Percentiles rank a stretch among this genome's conserved stretches.
These are phyloP conservation scores for Dioctria linearis DNA, from an alignment of 2,888 invertebrate species.

Conservation along the genomic window DNA sequence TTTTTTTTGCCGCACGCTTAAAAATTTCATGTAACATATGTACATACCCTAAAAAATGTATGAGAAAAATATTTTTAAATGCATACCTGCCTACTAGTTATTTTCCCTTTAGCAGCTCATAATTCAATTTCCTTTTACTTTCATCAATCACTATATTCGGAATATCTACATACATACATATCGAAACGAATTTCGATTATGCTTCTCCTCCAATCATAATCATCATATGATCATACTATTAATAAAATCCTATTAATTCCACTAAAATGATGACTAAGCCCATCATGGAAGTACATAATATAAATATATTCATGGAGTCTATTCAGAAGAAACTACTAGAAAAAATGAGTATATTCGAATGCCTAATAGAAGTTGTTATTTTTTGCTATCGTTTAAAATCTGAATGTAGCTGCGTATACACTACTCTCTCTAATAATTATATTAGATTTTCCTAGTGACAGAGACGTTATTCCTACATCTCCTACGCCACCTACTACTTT, in stretches of 20 bases:
- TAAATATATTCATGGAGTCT: not conserved
- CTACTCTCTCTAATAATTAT: conserved; percentile 24
- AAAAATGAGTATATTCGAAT: not conserved
- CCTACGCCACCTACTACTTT: not conserved
- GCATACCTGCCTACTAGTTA: not conserved
- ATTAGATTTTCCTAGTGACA: conserved; percentile 7
- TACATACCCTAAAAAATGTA: no score
- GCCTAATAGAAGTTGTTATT: not conserved
- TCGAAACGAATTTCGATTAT: not conserved
- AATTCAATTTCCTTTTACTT: not conserved
- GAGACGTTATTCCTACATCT: not conserved
- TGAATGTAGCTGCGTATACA: not conserved
- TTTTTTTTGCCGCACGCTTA: no score
- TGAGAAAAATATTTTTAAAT: not conserved
- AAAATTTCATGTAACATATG: no score
- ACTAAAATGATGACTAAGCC: conserved; percentile 19
- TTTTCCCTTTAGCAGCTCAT: no score
- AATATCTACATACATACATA: not conserved
- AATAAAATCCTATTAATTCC: conserved; percentile 34
- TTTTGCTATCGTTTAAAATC: conserved; percentile 6
- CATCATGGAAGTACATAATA: conserved; percentile 20
- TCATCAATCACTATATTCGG: conserved; percentile 21
- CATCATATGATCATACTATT: conserved; percentile 6
- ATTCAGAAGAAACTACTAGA: conserved; percentile 33
- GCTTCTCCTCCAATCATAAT: conserved; percentile 21